Evolutionary conservation across 1,140 invertebrate species (phyloP).

Genomic region (Achatina immaculata): DNA sequence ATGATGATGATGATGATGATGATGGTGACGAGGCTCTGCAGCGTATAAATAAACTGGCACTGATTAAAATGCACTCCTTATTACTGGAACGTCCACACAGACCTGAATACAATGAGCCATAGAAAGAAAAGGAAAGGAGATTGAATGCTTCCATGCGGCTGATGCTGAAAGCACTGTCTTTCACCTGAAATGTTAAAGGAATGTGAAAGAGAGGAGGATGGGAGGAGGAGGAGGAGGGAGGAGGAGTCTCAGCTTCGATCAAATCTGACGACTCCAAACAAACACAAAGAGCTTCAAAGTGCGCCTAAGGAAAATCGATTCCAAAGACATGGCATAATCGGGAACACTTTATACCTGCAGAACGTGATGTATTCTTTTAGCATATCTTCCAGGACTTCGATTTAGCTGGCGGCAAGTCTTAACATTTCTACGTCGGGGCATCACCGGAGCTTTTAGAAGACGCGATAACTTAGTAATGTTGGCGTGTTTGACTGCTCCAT

Average conservation of each 20-base stretch:
- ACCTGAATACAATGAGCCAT: too few relatives aligned
- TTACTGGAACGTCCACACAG: too few relatives aligned
- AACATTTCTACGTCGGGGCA: background rate
- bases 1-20: too few relatives aligned
- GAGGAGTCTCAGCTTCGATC: background rate
- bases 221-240: background rate
- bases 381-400: background rate
- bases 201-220: background rate
- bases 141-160: too few relatives aligned
- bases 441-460: background rate
- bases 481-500: background rate
- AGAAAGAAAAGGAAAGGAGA: too few relatives aligned
- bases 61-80: too few relatives aligned
- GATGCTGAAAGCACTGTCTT: too few relatives aligned
- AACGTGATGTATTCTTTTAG: background rate
- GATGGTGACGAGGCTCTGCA: too few relatives aligned
- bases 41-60: too few relatives aligned
- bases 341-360: constrained; percentile 1
- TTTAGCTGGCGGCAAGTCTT: background rate
- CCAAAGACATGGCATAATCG: background rate
- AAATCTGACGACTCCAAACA: background rate
- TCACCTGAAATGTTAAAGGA: too few relatives aligned
- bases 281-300: background rate
- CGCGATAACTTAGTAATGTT: background rate
- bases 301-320: background rate